Conservation (phyloP, 2,113 vertebrate species). For the Mastomys natalensis region DNA sequence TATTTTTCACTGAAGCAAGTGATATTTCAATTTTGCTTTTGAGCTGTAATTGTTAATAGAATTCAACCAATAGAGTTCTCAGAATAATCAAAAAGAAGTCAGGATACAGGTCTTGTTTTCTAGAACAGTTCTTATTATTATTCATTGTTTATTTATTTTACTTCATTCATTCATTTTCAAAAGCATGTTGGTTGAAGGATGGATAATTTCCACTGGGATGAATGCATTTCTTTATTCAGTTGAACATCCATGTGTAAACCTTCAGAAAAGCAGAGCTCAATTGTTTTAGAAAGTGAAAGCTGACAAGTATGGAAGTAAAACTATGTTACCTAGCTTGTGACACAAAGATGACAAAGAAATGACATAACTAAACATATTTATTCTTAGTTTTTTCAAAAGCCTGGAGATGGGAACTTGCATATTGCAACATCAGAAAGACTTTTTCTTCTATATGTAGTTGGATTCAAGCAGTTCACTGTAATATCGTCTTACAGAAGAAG, state of each 20-base stretch:
- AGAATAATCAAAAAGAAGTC: neutral
- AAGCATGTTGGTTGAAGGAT: neutral
- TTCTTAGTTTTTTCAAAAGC: neutral
- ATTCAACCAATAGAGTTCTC: neutral
- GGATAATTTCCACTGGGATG: neutral
- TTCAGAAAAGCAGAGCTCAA: neutral
- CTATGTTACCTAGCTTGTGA: neutral
- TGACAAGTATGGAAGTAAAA: neutral
- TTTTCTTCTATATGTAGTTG: neutral
- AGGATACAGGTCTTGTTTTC: neutral
- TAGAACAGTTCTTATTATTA: neutral
- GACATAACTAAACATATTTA: neutral
- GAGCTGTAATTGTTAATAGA: neutral
- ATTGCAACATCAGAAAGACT: neutral
- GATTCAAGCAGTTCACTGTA: neutral
- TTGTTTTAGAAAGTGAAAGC: neutral
- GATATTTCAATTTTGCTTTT: conserved; percentile 16
- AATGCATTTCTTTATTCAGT: neutral
- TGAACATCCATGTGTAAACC: neutral
- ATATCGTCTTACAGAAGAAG: neutral
- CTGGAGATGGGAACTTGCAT: neutral
- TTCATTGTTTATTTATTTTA: neutral
- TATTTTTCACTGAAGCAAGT: neutral
- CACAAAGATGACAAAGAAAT: neutral
- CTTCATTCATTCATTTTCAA: neutral